Conservation (phyloP, 2,888 invertebrate genomes). For the Phaedon cochleariae region DNA sequence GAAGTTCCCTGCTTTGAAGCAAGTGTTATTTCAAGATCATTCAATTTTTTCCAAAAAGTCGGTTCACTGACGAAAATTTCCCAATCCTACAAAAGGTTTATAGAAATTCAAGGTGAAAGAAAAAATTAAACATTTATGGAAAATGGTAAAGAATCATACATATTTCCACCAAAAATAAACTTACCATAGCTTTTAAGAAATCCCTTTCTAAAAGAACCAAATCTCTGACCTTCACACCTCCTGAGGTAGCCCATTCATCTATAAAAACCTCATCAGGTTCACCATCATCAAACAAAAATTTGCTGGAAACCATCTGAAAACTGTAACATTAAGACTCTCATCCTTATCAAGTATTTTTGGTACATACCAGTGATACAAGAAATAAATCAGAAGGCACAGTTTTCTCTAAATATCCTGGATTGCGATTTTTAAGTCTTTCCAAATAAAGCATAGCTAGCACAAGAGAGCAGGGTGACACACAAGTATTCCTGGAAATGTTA, state of each 20-base stretch:
- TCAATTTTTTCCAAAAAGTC: conserved; percentile 78
- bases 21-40: conserved; percentile 74
- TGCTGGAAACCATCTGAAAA: conserved; percentile 91
- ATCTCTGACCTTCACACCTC: conserved; percentile 74
- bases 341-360: neutral
- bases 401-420: conserved; percentile 83
- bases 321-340: neutral
- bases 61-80: conserved; percentile 80
- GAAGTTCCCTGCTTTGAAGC: conserved; percentile 76
- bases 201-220: conserved; percentile 86
- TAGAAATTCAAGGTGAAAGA: neutral
- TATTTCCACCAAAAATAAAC: conserved; percentile 54
- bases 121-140: too few relatives aligned
- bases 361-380: conserved; percentile 87
- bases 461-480: conserved; percentile 91
- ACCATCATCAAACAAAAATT: conserved; percentile 93
- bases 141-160: too few relatives aligned
- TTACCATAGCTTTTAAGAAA: conserved; percentile 90
- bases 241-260: conserved; percentile 92
- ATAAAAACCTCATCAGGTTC: conserved; percentile 91
- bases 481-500: conserved; percentile 78
- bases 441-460: conserved; percentile 93
- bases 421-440: conserved; percentile 83
- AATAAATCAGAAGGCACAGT: conserved; percentile 93
- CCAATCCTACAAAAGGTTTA: conserved; percentile 77